These are phyloP conservation scores for Drosophila cyrtoloma DNA, from an alignment of 2,888 invertebrate species.

Conservation along the genomic window DNA sequence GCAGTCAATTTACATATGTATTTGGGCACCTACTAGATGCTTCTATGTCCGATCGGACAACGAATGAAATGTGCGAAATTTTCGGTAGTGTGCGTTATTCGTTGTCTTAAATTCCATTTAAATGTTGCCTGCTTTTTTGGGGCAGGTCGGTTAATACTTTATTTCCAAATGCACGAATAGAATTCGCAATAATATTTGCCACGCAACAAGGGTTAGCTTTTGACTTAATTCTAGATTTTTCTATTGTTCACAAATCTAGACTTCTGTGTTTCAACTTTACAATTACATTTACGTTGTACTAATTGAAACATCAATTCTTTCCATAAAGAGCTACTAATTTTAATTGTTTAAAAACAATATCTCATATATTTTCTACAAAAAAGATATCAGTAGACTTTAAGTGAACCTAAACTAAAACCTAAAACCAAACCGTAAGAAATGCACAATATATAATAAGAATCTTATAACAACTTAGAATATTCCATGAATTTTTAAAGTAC, in stretches of 20 bases:
- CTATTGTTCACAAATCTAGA: neutral
- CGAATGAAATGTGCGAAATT: conserved; percentile 69
- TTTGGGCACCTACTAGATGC: conserved; percentile 13
- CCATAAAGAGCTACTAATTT: neutral
- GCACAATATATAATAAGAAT: neutral
- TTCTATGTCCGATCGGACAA: conserved; percentile 47
- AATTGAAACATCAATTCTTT: neutral
- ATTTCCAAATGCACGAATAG: conserved; percentile 12
- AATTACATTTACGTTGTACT: neutral
- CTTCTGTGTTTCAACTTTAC: neutral
- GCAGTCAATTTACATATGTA: conserved; percentile 37
- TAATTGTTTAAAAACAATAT: neutral
- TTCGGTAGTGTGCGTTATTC: conserved; percentile 39
- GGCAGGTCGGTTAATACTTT: conserved; percentile 16
- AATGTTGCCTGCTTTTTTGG: conserved; percentile 46
- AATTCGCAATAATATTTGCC: neutral
- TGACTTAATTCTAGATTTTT: neutral
- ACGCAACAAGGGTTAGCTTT: conserved; percentile 2
- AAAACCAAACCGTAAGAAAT: neutral
- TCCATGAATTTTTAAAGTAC: neutral
- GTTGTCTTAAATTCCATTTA: conserved; percentile 39
- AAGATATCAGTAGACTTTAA: neutral
- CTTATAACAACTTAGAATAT: neutral
- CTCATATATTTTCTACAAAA: neutral
- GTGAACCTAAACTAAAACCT: too few relatives aligned